A percentile compares a stretch with the other conserved stretches of the same genome.
phyloP scores from a whole-genome alignment of 2,888 invertebrate genomes.

The Sycophila texana region DNA sequence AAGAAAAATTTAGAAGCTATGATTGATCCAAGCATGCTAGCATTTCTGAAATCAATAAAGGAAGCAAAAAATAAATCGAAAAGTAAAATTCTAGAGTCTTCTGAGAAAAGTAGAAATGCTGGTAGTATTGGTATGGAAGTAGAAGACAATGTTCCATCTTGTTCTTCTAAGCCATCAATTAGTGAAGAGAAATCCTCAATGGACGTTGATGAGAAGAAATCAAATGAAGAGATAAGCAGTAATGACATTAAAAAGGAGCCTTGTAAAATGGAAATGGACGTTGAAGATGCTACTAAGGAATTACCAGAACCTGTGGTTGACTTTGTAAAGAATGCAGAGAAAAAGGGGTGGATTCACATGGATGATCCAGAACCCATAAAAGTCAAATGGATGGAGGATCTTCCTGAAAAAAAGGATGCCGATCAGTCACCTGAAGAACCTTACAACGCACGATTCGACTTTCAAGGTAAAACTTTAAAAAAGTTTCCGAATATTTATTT shows the following conservation, averaged over 20 bases:
- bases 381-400: conserved; percentile 90
- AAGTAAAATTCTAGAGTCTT: conserved; percentile 62
- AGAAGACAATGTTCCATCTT: conserved; percentile 12
- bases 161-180: background rate
- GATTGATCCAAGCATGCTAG: conserved; percentile 82
- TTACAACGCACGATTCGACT: conserved; percentile 90
- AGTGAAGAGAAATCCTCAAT: conserved; percentile 19
- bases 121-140: conserved; percentile 46
- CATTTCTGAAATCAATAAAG: conserved; percentile 80
- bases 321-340: conserved; percentile 74
- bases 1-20: conserved; percentile 81
- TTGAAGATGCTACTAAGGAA: conserved; percentile 33
- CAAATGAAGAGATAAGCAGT: background rate
- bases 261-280: conserved; percentile 59
- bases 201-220: conserved; percentile 38
- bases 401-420: conserved; percentile 77
- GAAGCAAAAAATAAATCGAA: conserved; percentile 61
- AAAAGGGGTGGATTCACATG: conserved; percentile 90
- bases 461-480: conserved; percentile 78
- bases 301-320: conserved; percentile 65
- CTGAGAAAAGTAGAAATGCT: background rate
- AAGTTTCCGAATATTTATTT: background rate
- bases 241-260: background rate
- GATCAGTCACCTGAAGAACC: conserved; percentile 77
- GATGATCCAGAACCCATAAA: conserved; percentile 91